Evolutionary conservation across 2,888 invertebrate species (phyloP), one percentile per base, ranked within the genome.

Genomic region (Oligia fasciuncula): DNA sequence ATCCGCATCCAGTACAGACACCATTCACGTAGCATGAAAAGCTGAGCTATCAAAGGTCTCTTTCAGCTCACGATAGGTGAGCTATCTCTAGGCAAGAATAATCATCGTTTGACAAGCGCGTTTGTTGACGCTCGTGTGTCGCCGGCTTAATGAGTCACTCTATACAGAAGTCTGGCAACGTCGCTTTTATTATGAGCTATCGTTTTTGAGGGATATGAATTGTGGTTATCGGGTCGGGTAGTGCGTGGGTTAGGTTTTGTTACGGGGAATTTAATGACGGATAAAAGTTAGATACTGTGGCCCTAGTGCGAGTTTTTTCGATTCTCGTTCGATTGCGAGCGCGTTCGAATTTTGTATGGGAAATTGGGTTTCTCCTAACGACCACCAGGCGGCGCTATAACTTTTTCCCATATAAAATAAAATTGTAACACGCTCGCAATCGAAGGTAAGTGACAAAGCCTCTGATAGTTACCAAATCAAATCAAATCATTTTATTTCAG

Each of bases 11-110:
- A 84, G 89, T 88, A 87, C 85, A 89, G 89, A 89, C 89, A 88
- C 89, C 81, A 89, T 89, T 89, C 89, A 89, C 43, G 77, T 35
- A 62, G 71, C 65, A 63, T 89, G 88, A 89, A 89, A 86, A 87
- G 89, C 79, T 40, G 54, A 78, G 75, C 76, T 83, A 88, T 89
- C 89, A 89, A 89, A 89, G 88, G 71, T 83, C 81, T 72, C 85
- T 89, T 89, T 89, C 88, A 89, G 79, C 69, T 49, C 67, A 63
- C 88, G 84, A 88, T 85, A 88, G 86, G 80, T 78, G 83, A 84
- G 84, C 88, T 84, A 87, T 88, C 88, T 86, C 80, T 60, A 35
- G 75, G 46, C 80, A 80, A 73, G 85, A 86, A 87, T 88, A 88
- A 89, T 83, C 89, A 79, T 43, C 87, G 87, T 88, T 89, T 89